These are phyloP conservation scores for Strix uralensis DNA, from an alignment of 2,113 vertebrate species.

Conservation along the genomic window DNA sequence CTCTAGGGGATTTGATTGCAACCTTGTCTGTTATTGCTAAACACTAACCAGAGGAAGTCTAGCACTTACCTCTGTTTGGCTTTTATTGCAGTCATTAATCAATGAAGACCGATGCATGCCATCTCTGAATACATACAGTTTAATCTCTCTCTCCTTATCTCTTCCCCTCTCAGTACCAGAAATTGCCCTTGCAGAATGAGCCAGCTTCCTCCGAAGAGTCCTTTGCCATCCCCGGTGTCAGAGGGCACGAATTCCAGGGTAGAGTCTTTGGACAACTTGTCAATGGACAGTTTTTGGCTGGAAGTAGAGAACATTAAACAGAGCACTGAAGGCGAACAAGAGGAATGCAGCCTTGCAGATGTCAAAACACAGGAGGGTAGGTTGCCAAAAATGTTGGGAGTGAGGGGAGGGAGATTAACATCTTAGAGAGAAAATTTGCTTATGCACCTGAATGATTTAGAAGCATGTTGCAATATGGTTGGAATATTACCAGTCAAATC, in stretches of 20 bases:
- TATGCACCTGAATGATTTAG: neutral
- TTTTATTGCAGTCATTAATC: constrained; percentile 24
- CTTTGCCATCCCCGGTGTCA: constrained; percentile 68
- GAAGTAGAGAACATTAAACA: constrained; percentile 87
- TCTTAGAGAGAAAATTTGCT: neutral
- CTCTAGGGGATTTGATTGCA: neutral
- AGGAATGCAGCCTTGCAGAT: constrained; percentile 75
- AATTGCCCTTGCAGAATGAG: constrained; percentile 78
- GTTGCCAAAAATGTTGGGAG: constrained; percentile 17
- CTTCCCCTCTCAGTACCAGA: constrained; percentile 24
- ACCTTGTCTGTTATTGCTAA: neutral
- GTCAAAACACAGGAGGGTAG: constrained; percentile 84
- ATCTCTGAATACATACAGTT: accelerated
- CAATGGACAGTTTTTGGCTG: constrained; percentile 87
- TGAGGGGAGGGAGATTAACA: neutral
- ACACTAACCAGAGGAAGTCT: neutral
- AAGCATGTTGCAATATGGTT: neutral
- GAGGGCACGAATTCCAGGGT: constrained; percentile 55
- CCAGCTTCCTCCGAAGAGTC: constrained; percentile 72
- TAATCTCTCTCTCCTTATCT: constrained; percentile 34
- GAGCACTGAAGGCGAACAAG: constrained; percentile 73
- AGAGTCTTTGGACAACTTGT: constrained; percentile 76
- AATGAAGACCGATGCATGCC: neutral
- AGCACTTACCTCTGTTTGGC: constrained; percentile 8
- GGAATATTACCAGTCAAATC: neutral